Conservation (phyloP, 2,888 invertebrate species). For the Drosophila kanekoi region DNA sequence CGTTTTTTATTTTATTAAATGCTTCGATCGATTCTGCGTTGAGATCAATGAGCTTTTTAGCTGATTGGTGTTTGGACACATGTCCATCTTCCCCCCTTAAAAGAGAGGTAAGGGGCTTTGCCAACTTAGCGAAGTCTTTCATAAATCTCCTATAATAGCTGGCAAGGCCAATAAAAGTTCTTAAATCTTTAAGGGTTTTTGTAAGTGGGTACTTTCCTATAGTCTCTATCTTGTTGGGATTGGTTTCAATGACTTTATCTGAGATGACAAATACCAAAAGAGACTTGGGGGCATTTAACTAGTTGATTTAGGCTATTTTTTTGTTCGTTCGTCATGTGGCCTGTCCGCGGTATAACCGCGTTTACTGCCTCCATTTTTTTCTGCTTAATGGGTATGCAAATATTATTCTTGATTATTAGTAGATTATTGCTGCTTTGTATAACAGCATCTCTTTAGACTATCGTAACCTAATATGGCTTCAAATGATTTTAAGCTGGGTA, state of each 20-base stretch:
- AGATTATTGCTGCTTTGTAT: not conserved
- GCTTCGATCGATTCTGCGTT: not conserved
- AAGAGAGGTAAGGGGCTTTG: not conserved
- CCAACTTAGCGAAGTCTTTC: not conserved
- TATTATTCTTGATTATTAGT: too few relatives aligned
- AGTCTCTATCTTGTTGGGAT: not conserved
- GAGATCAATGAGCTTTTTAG: not conserved
- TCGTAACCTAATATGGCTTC: not conserved
- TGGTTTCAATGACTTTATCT: conserved; percentile 20
- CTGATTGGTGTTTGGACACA: not conserved
- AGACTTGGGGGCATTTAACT: too few relatives aligned
- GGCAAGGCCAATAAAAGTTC: not conserved
- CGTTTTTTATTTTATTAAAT: not conserved
- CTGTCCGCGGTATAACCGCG: too few relatives aligned
- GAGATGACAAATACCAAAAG: conserved; percentile 43
- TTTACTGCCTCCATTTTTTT: not conserved
- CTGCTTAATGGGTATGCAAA: conserved; percentile 2
- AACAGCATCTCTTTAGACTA: conserved; percentile 1
- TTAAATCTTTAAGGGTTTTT: not conserved
- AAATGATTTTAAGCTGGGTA: conserved; percentile 5
- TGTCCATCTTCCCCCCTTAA: not conserved
- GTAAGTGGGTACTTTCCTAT: not conserved
- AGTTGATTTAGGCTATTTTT: too few relatives aligned
- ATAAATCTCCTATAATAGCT: not conserved
- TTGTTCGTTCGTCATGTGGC: too few relatives aligned